phyloP scores from a whole-genome alignment of 1,140 invertebrate genomes.

The Lineus longissimus region DNA sequence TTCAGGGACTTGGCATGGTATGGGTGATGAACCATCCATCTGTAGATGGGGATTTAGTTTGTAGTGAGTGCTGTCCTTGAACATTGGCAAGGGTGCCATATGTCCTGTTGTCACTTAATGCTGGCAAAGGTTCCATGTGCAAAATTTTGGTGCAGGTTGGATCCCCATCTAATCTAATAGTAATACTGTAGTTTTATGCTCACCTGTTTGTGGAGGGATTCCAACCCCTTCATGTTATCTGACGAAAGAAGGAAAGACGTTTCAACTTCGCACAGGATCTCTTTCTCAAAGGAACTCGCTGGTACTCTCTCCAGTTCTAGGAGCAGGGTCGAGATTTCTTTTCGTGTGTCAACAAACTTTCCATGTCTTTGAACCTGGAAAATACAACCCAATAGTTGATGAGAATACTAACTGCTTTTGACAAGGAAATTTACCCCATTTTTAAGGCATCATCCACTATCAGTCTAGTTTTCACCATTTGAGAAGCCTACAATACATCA shows the following conservation, averaged over 20 bases:
- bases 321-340: constrained; percentile 31
- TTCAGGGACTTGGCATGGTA: too few species aligned
- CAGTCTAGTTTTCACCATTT: too few species aligned
- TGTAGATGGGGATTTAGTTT: too few species aligned
- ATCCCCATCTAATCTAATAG: too few species aligned
- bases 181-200: background rate
- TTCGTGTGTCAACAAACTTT: constrained; percentile 32
- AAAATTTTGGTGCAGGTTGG: too few species aligned
- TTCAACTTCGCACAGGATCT: constrained; percentile 41
- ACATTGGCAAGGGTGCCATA: too few species aligned
- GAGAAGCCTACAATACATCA: too few species aligned
- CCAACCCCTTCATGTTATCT: constrained; percentile 39
- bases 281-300: constrained; percentile 39
- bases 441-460: background rate
- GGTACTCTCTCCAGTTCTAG: constrained; percentile 35
- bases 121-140: too few species aligned
- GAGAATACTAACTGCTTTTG: too few species aligned
- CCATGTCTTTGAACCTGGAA: constrained; percentile 30
- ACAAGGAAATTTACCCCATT: background rate
- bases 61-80: too few species aligned
- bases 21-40: too few species aligned
- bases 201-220: constrained; percentile 31
- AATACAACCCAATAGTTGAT: constrained; percentile 9
- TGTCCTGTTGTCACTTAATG: too few species aligned
- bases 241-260: constrained; percentile 33